These are phyloP conservation scores for Oscheius myriophilus DNA, from an alignment of 2,888 invertebrate species.

Conservation along the genomic window DNA sequence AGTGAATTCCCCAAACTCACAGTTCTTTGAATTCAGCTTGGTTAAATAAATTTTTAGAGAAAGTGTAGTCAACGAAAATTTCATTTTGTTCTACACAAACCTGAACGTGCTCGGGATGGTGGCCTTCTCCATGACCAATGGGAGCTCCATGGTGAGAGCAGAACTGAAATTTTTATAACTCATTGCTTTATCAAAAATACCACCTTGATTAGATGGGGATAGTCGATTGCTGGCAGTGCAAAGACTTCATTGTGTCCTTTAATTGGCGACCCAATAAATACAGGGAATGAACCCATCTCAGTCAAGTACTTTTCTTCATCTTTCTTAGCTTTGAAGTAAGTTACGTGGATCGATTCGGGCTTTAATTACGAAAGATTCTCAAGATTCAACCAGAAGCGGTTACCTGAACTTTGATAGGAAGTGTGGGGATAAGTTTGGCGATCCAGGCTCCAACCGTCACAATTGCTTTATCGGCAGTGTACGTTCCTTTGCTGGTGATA, in stretches of 20 bases:
- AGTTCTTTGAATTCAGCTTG: too few species aligned
- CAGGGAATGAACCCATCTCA: slow-evolving; percentile 25
- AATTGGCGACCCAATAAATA: slow-evolving; percentile 5
- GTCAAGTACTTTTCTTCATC: slow-evolving; percentile 18
- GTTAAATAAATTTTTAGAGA: too few species aligned
- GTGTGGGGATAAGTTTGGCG: slow-evolving; percentile 48
- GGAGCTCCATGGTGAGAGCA: slow-evolving; percentile 15
- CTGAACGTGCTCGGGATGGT: slow-evolving; percentile 4
- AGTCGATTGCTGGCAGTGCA: slow-evolving; percentile 23
- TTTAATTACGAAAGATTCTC: slow-evolving; percentile 1
- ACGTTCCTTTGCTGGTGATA: slow-evolving; percentile 38
- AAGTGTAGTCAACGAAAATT: too few species aligned
- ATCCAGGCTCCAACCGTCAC: slow-evolving; percentile 67
- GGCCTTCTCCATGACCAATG: slow-evolving; percentile 10
- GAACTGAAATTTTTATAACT: slow-evolving; percentile 13
- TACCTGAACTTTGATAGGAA: slow-evolving; percentile 50
- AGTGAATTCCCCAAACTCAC: too few species aligned
- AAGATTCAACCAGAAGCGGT: neutral
- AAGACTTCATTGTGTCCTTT: slow-evolving; percentile 7
- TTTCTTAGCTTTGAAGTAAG: slow-evolving; percentile 24
- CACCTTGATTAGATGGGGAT: slow-evolving; percentile 22
- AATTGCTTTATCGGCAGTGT: slow-evolving; percentile 49
- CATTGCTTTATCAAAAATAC: neutral
- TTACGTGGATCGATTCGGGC: slow-evolving; percentile 25
- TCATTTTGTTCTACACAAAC: too few species aligned